Evolutionary conservation across 2,888 invertebrate genomes (phyloP), one percentile per base, ranked within the genome.

Genomic region (Xiphydria camelus): DNA sequence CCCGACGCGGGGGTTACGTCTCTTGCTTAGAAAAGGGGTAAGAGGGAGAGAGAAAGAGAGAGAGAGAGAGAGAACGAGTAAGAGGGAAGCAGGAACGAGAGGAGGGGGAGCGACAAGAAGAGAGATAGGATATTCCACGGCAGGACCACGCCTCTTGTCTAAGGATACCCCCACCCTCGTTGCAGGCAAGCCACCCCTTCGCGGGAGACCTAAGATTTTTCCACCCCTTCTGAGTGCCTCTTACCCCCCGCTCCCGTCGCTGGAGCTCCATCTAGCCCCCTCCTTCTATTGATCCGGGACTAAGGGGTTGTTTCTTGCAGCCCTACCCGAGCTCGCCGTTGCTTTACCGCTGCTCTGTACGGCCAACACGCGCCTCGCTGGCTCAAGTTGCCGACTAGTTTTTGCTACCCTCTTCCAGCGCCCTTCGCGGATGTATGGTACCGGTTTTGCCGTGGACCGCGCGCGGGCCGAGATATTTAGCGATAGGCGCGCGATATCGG

Each of bases 91-190:
- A 41, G 29, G 29, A 10, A 29, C 29, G 49, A 46, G 42, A 42
- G 39, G 51, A 49, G 51, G 49, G 49, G 52, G 51, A 41, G 41
- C 43, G 48, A 37, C 42, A 49, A 50, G 58, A 59, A 61, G 62
- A 59, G 66, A 43, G 46, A 49, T 47, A 59, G 59, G 60, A 46
- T 47, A 17, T 25, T 35, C 10, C 19, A 14, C 20, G 54, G 51
- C 59, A 62, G 56, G 64, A 65, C 73, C 73, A 73, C 73, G 73
- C 73, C 73, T 73, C 73, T 69, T 68, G 69, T 73, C 73, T 73
- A 73, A 73, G 73, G 73, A 70, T 64, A 64, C 64, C 66, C 69
- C 68, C 68, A 60, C 72, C 57, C 29, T 29, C 29, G 2, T 29
- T 15, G 6, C 14, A 15, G 29, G 29, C 29, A 15, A 54, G 46